Base-by-base conservation (phyloP, 2,113 vertebrate genomes). In the Pollimyrus isidori region DNA sequence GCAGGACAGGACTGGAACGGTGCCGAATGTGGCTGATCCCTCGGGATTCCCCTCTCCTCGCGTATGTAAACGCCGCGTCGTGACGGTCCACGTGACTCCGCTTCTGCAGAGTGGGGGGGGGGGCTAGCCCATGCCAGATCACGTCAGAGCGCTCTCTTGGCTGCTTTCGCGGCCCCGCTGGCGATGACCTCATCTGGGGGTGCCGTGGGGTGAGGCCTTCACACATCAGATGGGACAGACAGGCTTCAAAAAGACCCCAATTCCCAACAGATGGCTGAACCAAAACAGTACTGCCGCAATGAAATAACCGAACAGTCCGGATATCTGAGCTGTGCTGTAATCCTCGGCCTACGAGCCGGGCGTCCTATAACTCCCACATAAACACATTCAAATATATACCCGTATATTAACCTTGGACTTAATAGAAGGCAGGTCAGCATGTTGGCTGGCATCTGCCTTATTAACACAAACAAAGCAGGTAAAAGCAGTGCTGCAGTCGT, bases 101-200 rank as follows among this genome's bases (percentile, higher is more conserved):
- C 87, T 45, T 45, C 42, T 45, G 42, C 42, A 35, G 35, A 35
- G 1, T 35, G 35, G 35, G 7, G 65, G 86, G 88, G 83, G 82
- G 39, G 69, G 26, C n/a, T 90, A 13, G 42, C 48, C 90, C 69
- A 90, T 53, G 88, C 89, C 49, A 89, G 45, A 88, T 90, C 86
- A 92, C 89, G 90, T 89, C 89, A 90, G 73, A 84, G 87, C 76
- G 50, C 53, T 89, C n/a, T 73, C 30, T 3, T 87, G 23, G 50
- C 50, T 84, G 90, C 73, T 46, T 19, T 87, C 7, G 21, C 3
- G 7, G 39, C 53, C 87, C 53, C 39, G 76, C 11, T 88, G 88
- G 91, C 23, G 53, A 86, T 90, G 90, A 92, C 88, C 76, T 93
- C 91, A 92, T 91, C 88, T 85, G 35, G 88, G 13, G 89, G 52